These are phyloP conservation scores for Remorina albescens DNA, from an alignment of 2,797 vertebrate genomes.

Conservation along the genomic window DNA sequence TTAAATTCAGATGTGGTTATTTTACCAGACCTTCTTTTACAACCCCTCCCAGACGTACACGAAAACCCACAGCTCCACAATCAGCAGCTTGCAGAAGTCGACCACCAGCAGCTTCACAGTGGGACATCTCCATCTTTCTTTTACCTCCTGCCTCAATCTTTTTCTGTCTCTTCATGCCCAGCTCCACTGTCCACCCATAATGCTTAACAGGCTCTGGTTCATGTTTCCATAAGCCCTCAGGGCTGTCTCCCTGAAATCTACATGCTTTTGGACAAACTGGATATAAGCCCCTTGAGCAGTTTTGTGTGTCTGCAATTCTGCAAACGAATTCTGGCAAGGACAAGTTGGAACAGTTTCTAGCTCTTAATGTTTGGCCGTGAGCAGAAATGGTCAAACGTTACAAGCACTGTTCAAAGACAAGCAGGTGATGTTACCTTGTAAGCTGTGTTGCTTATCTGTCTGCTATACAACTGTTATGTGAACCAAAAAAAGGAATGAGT, in stretches of 20 bases:
- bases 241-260: neutral
- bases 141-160: neutral
- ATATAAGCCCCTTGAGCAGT: neutral
- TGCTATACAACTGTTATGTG: no score
- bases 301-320: neutral
- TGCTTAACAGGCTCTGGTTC: conserved; percentile 14
- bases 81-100: conserved; percentile 47
- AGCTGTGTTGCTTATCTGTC: neutral
- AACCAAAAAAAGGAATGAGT: no score
- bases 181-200: conserved; percentile 12
- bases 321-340: neutral
- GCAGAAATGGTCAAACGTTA: no score
- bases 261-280: neutral
- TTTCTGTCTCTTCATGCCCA: neutral
- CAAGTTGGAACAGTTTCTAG: no score
- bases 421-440: neutral
- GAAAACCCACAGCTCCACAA: conserved; percentile 35
- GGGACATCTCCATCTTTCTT: conserved; percentile 20
- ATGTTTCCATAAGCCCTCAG: neutral
- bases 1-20: no score
- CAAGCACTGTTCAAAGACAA: neutral
- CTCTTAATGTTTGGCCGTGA: no score
- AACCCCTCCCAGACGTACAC: neutral
- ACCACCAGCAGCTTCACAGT: conserved; percentile 48
- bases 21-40: neutral